These are phyloP conservation scores for Heteractis magnifica DNA, from an alignment of 92 coral and sea anemone genomes.

Conservation along the genomic window DNA sequence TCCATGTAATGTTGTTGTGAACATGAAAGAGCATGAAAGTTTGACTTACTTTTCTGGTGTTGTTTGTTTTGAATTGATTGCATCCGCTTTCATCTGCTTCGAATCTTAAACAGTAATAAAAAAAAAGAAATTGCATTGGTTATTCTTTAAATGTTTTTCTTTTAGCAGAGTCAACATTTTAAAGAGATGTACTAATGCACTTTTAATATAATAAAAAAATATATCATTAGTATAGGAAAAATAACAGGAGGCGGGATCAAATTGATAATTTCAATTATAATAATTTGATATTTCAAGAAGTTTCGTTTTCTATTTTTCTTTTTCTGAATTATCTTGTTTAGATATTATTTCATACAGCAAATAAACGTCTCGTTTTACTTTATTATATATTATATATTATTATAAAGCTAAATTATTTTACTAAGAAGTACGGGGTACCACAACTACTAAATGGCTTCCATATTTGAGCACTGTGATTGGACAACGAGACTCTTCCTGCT, in stretches of 20 bases:
- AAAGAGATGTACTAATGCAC: too few species aligned
- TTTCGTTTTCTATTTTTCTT: too few species aligned
- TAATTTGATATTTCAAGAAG: too few species aligned
- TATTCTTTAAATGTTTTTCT: neutral
- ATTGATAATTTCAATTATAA: too few species aligned
- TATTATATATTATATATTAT: too few species aligned
- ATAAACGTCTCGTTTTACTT: neutral
- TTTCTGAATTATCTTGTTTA: too few species aligned
- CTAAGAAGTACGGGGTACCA: neutral
- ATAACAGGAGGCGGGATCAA: too few species aligned
- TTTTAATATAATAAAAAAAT: too few species aligned
- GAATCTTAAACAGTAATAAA: constrained; percentile 6
- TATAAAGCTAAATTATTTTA: too few species aligned
- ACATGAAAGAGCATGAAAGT: neutral
- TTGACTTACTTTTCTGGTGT: constrained; percentile 33
- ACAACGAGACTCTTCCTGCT: neutral
- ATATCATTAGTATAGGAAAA: too few species aligned
- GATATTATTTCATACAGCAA: neutral
- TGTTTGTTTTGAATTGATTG: constrained; percentile 20
- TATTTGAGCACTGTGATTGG: neutral
- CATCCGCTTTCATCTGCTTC: constrained; percentile 34
- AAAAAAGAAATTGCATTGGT: constrained; percentile 6
- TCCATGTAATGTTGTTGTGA: neutral
- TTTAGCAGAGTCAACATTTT: neutral
- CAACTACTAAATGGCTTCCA: neutral